These are phyloP conservation scores for Shargacucullia verbasci DNA, from an alignment of 2,888 invertebrate genomes.

Conservation along the genomic window DNA sequence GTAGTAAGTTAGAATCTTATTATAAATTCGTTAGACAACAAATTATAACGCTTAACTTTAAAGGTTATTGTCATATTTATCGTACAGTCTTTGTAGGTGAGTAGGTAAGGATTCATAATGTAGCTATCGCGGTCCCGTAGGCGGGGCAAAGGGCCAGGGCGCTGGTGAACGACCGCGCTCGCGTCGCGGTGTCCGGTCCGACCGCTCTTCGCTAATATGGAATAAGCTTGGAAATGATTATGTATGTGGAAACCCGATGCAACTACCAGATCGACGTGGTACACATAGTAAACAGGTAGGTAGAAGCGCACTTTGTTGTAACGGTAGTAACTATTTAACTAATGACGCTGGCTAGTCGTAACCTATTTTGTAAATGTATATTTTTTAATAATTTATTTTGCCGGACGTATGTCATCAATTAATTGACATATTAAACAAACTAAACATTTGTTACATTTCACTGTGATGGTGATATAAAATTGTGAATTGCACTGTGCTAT, in stretches of 20 bases:
- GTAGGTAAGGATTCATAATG: constrained; percentile 34
- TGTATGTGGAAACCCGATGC: constrained; percentile 48
- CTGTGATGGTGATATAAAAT: too few relatives aligned
- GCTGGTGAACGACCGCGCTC: constrained; percentile 74
- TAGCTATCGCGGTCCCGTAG: constrained; percentile 60
- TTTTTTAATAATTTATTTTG: too few relatives aligned
- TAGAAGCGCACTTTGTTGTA: constrained; percentile 26
- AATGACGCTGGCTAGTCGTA: background rate
- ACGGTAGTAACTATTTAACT: constrained; percentile 19
- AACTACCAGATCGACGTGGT: constrained; percentile 26
- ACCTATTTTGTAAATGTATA: too few relatives aligned
- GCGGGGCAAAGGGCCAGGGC: constrained; percentile 70
- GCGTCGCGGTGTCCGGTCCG: constrained; percentile 56
- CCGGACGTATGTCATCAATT: too few relatives aligned
- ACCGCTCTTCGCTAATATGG: constrained; percentile 53
- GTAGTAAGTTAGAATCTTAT: too few relatives aligned
- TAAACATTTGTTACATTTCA: too few relatives aligned
- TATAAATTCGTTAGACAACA: too few relatives aligned
- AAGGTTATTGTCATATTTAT: too few relatives aligned
- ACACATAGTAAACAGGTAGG: constrained; percentile 37
- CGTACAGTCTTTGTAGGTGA: constrained; percentile 37
- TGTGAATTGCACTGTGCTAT: too few relatives aligned
- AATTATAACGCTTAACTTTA: too few relatives aligned
- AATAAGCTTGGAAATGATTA: constrained; percentile 56
- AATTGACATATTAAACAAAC: too few relatives aligned